Percentiles rank a stretch among this genome's conserved stretches.
These are phyloP conservation scores for Macrosoma leucophasiata DNA, from an alignment of 2,888 invertebrate species.

Conservation along the genomic window DNA sequence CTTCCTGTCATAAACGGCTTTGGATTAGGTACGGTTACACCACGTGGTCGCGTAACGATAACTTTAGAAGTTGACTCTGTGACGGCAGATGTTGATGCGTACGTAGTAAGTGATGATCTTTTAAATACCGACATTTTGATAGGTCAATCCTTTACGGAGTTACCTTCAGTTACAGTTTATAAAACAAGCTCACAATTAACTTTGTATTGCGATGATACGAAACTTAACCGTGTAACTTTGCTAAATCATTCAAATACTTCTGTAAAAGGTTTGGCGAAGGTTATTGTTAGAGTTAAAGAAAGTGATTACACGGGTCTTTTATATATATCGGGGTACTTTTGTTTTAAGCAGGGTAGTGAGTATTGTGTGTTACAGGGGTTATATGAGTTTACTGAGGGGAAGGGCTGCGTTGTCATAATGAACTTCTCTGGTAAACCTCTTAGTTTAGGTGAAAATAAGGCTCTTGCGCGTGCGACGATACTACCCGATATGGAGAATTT, in stretches of 20 bases:
- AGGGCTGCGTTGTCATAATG: not conserved
- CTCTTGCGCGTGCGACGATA: not conserved
- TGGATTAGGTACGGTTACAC: slow-evolving; percentile 9
- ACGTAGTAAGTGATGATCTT: slow-evolving; percentile 9
- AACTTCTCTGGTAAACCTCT: not conserved
- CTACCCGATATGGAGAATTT: not conserved
- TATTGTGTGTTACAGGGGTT: not conserved
- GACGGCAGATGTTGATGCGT: slow-evolving; percentile 7
- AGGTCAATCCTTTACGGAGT: slow-evolving; percentile 17
- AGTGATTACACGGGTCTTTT: not conserved
- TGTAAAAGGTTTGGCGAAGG: not conserved
- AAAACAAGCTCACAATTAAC: slow-evolving; percentile 6
- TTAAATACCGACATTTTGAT: slow-evolving; percentile 12
- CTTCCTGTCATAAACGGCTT: slow-evolving; percentile 15
- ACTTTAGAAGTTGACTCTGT: slow-evolving; percentile 11
- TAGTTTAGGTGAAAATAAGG: not conserved
- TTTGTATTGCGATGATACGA: slow-evolving; percentile 4
- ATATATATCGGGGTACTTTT: not conserved
- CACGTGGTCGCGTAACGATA: slow-evolving; percentile 7
- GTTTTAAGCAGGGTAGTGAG: not conserved
- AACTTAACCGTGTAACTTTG: slow-evolving; percentile 1
- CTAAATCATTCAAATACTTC: not conserved
- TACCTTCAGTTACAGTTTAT: slow-evolving; percentile 7
- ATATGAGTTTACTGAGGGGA: not conserved
- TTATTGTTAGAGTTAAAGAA: not conserved